Evolutionary conservation across 2,888 invertebrate genomes (phyloP).

Genomic region (Lasius platythorax): DNA sequence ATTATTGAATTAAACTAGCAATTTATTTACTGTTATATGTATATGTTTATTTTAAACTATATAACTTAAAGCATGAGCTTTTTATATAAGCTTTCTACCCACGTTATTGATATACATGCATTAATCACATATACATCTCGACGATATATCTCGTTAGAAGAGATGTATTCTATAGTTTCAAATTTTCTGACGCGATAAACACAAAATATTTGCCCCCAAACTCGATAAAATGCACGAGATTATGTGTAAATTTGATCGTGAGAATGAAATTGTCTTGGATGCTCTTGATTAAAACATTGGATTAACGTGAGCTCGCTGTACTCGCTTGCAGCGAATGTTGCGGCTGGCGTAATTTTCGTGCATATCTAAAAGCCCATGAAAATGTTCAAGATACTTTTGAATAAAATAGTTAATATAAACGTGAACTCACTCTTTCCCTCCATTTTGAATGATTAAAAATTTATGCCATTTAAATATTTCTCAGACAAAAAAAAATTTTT

Average conservation of each 20-base stretch:
- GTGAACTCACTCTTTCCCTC: neutral
- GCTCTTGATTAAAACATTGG: neutral
- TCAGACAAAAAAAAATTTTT: neutral
- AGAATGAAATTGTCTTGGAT: neutral
- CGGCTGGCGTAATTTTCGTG: neutral
- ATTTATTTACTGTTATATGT: neutral
- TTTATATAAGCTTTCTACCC: neutral
- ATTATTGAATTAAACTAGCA: constrained; percentile 9
- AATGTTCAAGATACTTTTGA: neutral
- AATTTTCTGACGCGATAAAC: neutral
- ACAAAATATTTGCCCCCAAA: constrained; percentile 3
- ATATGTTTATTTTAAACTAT: neutral
- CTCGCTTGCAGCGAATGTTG: neutral
- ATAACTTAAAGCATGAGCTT: neutral
- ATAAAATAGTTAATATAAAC: neutral
- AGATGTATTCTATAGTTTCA: neutral
- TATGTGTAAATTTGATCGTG: neutral
- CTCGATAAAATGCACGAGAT: constrained; percentile 16
- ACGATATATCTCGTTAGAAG: neutral
- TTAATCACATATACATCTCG: neutral
- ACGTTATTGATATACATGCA: neutral
- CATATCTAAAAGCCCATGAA: neutral
- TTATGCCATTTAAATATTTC: neutral
- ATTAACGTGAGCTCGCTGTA: neutral
- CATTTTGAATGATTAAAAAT: neutral